These are phyloP conservation scores for Branchinecta lynchi DNA, from an alignment of 1,140 invertebrate genomes.

Conservation along the genomic window DNA sequence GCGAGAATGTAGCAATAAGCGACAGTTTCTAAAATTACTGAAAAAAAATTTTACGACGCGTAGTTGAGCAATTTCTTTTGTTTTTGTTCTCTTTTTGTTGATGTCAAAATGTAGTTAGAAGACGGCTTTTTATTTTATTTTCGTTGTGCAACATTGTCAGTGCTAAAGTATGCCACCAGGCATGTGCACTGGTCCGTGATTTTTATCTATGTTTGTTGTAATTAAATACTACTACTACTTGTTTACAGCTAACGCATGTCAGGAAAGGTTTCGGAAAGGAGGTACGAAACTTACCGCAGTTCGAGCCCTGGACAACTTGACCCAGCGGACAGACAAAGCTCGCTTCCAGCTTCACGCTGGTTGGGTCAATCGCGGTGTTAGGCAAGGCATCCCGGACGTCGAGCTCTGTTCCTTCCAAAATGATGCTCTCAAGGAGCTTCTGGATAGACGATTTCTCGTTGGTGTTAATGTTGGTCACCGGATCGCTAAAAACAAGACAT, in stretches of 20 bases:
- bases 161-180: too few relatives aligned
- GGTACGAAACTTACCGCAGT: conserved; percentile 49
- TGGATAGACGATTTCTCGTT: conserved; percentile 71
- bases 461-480: conserved; percentile 65
- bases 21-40: too few relatives aligned
- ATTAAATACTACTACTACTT: too few relatives aligned
- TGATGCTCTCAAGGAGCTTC: conserved; percentile 61
- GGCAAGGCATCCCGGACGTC: conserved; percentile 82
- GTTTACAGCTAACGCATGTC: conserved; percentile 23
- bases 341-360: conserved; percentile 63
- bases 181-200: too few relatives aligned
- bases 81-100: too few relatives aligned
- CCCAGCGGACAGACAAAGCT: conserved; percentile 84
- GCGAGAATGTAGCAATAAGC: too few relatives aligned
- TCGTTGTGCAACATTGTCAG: too few relatives aligned
- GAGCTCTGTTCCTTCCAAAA: conserved; percentile 80
- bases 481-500: conserved; percentile 48
- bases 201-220: too few relatives aligned
- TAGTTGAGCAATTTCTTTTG: too few relatives aligned
- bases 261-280: conserved; percentile 12
- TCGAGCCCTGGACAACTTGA: conserved; percentile 77
- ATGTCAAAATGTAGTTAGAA: too few relatives aligned
- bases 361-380: conserved; percentile 81
- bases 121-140: too few relatives aligned
- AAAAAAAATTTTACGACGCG: too few relatives aligned